Percentiles rank a stretch among this genome's conserved stretches.
Conservation (phyloP, 2,888 invertebrate species). For the Cataglyphis rosenhaueri region DNA sequence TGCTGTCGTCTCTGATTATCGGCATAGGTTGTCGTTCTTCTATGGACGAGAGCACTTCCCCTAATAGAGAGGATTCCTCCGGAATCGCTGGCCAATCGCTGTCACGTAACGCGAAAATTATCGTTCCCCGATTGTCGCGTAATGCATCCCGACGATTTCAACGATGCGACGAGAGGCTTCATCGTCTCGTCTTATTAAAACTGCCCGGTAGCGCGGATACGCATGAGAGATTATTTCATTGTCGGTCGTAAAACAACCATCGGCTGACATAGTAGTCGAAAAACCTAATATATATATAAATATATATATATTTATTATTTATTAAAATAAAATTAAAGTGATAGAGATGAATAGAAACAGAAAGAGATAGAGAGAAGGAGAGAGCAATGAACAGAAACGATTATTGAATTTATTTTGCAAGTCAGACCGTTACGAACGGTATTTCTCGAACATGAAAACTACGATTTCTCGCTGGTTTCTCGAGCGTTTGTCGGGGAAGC, state of each 20-base stretch:
- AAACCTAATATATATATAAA: neutral
- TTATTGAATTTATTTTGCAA: slow-evolving; percentile 20
- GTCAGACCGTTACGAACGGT: neutral
- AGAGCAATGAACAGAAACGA: neutral
- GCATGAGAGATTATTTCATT: slow-evolving; percentile 64
- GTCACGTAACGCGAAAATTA: slow-evolving; percentile 76
- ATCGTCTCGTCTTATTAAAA: slow-evolving; percentile 67
- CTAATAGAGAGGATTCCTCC: slow-evolving; percentile 19
- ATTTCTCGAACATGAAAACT: slow-evolving; percentile 25
- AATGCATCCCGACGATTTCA: slow-evolving; percentile 67
- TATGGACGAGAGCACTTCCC: slow-evolving; percentile 21
- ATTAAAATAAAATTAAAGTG: neutral
- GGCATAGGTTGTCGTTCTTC: slow-evolving; percentile 28
- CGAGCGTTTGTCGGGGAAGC: slow-evolving; percentile 40
- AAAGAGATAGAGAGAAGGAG: neutral
- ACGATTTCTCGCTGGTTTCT: slow-evolving; percentile 26
- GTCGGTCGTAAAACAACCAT: slow-evolving; percentile 57
- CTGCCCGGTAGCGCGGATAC: slow-evolving; percentile 60
- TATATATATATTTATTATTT: no score
- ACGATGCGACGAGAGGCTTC: slow-evolving; percentile 59
- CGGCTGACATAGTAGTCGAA: slow-evolving; percentile 33
- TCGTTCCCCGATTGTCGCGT: slow-evolving; percentile 73
- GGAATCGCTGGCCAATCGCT: slow-evolving; percentile 57
- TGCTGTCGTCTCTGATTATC: slow-evolving; percentile 61
- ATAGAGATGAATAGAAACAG: neutral